Conservation (phyloP, 1,140 invertebrate species). For the Drosophila kurseongensis region DNA sequence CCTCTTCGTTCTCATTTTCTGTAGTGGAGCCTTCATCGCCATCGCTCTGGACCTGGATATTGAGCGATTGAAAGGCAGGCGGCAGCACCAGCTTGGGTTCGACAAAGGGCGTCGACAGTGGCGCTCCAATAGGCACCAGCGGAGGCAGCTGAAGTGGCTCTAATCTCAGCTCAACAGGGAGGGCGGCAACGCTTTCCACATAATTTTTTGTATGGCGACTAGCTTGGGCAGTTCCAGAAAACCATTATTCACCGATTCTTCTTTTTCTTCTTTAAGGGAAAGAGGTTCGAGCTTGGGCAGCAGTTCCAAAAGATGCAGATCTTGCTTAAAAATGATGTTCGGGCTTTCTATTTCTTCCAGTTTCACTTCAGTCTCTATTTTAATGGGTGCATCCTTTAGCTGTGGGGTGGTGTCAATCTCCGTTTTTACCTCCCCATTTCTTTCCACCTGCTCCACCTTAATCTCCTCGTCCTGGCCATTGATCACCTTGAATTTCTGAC, state of each 20-base stretch:
- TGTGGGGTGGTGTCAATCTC: conserved; percentile 1
- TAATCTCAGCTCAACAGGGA: conserved; percentile 53
- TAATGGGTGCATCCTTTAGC: conserved; percentile 37
- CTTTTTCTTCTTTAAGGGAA: conserved; percentile 43
- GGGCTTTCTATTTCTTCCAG: conserved; percentile 27
- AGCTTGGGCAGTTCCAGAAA: conserved; percentile 62
- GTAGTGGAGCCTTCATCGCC: conserved; percentile 44
- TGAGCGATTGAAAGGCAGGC: conserved; percentile 51
- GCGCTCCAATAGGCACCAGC: conserved; percentile 68
- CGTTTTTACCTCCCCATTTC: conserved; percentile 16
- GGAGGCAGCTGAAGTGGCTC: conserved; percentile 64
- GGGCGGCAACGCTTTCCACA: conserved; percentile 1
- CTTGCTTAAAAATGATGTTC: conserved; percentile 44
- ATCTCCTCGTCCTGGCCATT: conserved; percentile 37
- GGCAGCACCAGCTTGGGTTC: conserved; percentile 48
- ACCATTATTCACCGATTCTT: conserved; percentile 24
- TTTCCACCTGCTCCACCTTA: conserved; percentile 11
- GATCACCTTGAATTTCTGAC: conserved; percentile 52
- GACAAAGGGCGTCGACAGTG: conserved; percentile 65
- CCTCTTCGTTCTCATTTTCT: conserved; percentile 53
- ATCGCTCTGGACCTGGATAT: conserved; percentile 54
- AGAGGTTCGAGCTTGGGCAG: conserved; percentile 59
- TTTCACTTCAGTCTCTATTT: conserved; percentile 66
- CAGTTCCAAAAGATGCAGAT: conserved; percentile 38
- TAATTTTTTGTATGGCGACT: conserved; percentile 64